These are phyloP conservation scores for Australoheros facetus DNA, from an alignment of 2,797 vertebrate genomes.

Conservation along the genomic window DNA sequence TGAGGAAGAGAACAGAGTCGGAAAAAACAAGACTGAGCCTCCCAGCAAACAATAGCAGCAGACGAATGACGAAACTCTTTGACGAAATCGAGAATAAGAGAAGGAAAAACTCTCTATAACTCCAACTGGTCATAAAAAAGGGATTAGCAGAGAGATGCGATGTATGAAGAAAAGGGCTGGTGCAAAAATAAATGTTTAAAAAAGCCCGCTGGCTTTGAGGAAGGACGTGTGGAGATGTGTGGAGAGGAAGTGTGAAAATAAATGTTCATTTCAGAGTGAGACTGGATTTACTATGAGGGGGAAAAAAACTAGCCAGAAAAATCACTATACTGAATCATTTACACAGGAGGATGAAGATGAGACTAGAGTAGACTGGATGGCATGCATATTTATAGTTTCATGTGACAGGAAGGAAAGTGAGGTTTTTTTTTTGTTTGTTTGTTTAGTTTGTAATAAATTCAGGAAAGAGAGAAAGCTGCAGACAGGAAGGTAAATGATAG, in stretches of 20 bases:
- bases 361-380: conserved; percentile 19
- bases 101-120: background rate
- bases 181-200: conserved; percentile 50
- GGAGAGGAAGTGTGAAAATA: conserved; percentile 43
- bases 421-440: background rate
- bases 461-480: background rate
- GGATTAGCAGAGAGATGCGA: conserved; percentile 17
- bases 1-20: conserved; percentile 22
- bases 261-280: conserved; percentile 23
- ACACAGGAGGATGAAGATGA: conserved; percentile 10
- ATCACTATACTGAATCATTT: conserved; percentile 48
- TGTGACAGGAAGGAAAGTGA: background rate
- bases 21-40: conserved; percentile 35
- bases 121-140: conserved; percentile 26
- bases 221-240: background rate
- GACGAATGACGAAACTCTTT: conserved; percentile 31
- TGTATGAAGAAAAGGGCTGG: background rate
- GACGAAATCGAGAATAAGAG: background rate
- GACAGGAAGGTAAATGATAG: background rate
- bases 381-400: conserved; percentile 32
- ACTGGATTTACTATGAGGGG: background rate
- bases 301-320: conserved; percentile 1
- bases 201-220: background rate
- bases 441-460: background rate
- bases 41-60: conserved; percentile 37